Evolutionary conservation across 2,113 vertebrate genomes (phyloP).

Genomic region (Salvelinus fontinalis): DNA sequence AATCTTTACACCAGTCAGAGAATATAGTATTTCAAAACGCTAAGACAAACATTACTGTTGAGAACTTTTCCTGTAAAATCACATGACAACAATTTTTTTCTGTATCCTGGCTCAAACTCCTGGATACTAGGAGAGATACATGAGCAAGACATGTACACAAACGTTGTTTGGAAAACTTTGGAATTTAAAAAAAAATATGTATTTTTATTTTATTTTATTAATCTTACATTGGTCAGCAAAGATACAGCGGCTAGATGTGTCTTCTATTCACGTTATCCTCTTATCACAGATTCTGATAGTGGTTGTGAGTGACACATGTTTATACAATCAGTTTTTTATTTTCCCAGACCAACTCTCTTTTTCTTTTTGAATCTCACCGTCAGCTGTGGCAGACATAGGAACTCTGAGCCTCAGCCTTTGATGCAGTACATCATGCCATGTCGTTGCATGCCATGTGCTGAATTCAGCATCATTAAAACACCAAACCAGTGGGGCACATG

Average conservation of each 20-base stretch:
- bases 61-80: background rate
- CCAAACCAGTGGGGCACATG: slow-evolving; percentile 9
- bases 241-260: background rate
- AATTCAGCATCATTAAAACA: slow-evolving; percentile 26
- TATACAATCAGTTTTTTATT: background rate
- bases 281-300: background rate
- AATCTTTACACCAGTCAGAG: background rate
- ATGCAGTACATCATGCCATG: background rate
- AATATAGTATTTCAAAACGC: background rate
- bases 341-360: background rate
- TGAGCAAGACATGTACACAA: background rate
- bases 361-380: slow-evolving; percentile 8
- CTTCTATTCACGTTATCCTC: background rate
- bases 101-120: background rate
- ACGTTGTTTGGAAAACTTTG: background rate
- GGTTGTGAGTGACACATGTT: background rate
- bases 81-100: background rate
- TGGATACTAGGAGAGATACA: background rate
- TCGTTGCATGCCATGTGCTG: slow-evolving; percentile 7
- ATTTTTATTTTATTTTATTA: too few species aligned
- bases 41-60: background rate
- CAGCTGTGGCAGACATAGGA: background rate
- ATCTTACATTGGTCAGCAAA: background rate
- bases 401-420: too few species aligned
- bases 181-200: background rate